phyloP scores from a whole-genome alignment of 2,113 vertebrate species.

The Columba livia region DNA sequence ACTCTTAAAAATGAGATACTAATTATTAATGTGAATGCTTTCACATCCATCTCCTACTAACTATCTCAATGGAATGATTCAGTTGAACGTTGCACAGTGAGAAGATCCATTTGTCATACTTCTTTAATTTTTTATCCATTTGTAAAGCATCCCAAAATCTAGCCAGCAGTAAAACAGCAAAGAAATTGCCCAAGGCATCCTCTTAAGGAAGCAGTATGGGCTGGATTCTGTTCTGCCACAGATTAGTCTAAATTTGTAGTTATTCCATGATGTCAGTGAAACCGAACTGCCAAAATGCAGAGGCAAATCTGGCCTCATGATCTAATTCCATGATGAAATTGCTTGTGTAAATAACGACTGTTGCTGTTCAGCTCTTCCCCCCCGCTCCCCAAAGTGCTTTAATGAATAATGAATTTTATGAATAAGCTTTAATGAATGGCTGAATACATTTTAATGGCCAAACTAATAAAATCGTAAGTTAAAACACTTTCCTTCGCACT shows the following conservation, averaged over 20 bases:
- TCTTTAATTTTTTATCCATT: slow-evolving; percentile 57
- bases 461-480: background rate
- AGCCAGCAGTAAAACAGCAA: slow-evolving; percentile 12
- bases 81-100: background rate
- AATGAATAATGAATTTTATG: slow-evolving; percentile 47
- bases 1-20: slow-evolving; percentile 18
- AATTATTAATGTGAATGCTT: slow-evolving; percentile 51
- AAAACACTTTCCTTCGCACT: background rate
- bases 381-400: background rate
- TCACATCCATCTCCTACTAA: slow-evolving; percentile 51
- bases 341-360: slow-evolving; percentile 28
- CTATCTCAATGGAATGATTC: slow-evolving; percentile 59
- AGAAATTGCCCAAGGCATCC: background rate
- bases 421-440: slow-evolving; percentile 55
- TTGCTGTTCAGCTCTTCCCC: background rate
- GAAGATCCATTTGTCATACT: slow-evolving; percentile 62
- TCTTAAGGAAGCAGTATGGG: slow-evolving; percentile 5
- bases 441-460: slow-evolving; percentile 28
- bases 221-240: slow-evolving; percentile 13
- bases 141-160: slow-evolving; percentile 50
- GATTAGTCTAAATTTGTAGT: slow-evolving; percentile 3
- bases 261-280: slow-evolving; percentile 49
- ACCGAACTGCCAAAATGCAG: background rate
- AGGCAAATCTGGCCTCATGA: slow-evolving; percentile 33
- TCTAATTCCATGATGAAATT: background rate